A percentile compares a stretch with the other conserved stretches of the same genome.
phyloP scores from a whole-genome alignment of 2,888 invertebrate genomes.

The Caenorhabditis sp. region DNA sequence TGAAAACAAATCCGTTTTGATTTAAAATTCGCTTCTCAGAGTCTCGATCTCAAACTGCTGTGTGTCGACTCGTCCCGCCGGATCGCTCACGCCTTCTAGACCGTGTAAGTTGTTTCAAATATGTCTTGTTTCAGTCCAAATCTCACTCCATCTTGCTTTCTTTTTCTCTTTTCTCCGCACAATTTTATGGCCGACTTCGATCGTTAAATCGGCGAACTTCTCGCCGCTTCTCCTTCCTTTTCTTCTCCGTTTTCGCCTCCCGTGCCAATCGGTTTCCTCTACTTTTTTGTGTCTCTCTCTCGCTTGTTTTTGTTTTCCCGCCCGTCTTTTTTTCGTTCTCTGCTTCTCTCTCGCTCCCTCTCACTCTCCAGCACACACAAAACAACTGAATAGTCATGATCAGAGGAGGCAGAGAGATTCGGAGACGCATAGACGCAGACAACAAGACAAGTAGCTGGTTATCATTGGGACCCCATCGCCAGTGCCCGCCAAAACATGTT shows the following conservation, averaged over 20 bases:
- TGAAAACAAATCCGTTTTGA: neutral
- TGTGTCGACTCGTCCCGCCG: conserved; percentile 15
- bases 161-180: conserved; percentile 4
- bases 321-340: conserved; percentile 1
- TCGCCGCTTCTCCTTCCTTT: conserved; percentile 4
- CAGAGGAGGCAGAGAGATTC: neutral
- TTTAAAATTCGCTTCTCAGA: conserved; percentile 15
- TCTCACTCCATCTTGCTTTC: too few species aligned
- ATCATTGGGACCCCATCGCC: conserved; percentile 34
- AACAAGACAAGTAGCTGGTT: conserved; percentile 29
- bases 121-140: too few species aligned
- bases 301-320: conserved; percentile 7
- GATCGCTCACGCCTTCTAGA: conserved; percentile 49
- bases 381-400: conserved; percentile 10
- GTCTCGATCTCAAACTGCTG: conserved; percentile 47
- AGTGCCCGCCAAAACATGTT: conserved; percentile 22
- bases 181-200: neutral
- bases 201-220: conserved; percentile 12
- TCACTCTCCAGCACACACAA: neutral
- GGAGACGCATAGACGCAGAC: conserved; percentile 25
- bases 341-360: conserved; percentile 10
- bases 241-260: conserved; percentile 7
- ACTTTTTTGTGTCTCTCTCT: neutral
- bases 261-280: conserved; percentile 1
- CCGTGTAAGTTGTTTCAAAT: conserved; percentile 24